These are phyloP conservation scores for Zoroaster sp. DNA, from an alignment of 53 echinoderm and acorn worm species.

Conservation along the genomic window DNA sequence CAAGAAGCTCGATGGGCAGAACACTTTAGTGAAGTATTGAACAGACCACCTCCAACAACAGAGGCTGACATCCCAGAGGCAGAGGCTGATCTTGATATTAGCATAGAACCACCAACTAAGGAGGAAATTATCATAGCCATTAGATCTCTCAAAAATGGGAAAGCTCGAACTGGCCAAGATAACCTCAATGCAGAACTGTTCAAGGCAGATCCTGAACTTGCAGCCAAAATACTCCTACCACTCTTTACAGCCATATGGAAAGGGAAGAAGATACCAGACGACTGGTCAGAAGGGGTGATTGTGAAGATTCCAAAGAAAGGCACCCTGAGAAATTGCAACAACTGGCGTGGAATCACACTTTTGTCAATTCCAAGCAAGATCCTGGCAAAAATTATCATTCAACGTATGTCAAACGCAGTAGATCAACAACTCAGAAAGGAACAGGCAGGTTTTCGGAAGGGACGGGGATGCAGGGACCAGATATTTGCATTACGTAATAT, in stretches of 20 bases:
- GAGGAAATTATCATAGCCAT: no score
- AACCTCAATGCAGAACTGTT: no score
- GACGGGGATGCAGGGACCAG: slow-evolving; percentile 24
- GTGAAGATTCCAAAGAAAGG: slow-evolving; percentile 22
- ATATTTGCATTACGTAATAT: slow-evolving; percentile 25
- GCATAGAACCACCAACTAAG: no score
- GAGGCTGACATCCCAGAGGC: no score
- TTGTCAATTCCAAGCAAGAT: not conserved
- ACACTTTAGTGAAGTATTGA: no score
- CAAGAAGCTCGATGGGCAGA: slow-evolving; percentile 46
- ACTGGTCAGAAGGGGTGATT: not conserved
- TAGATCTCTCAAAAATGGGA: no score
- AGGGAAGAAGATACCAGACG: no score
- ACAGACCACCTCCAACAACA: no score
- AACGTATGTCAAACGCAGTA: not conserved
- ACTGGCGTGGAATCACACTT: slow-evolving; percentile 54
- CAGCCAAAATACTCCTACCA: slow-evolving; percentile 14
- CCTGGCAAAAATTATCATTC: not conserved
- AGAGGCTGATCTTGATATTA: no score
- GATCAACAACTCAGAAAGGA: slow-evolving; percentile 39
- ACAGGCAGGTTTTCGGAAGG: not conserved
- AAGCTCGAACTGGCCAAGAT: no score
- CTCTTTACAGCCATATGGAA: not conserved
- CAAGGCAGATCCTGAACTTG: slow-evolving; percentile 54
- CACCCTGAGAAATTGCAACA: slow-evolving; percentile 10